A percentile compares a stretch with the other conserved stretches of the same genome.
These are phyloP conservation scores for Halichoerus grypus DNA, from an alignment of 2,113 vertebrate species.

Conservation along the genomic window DNA sequence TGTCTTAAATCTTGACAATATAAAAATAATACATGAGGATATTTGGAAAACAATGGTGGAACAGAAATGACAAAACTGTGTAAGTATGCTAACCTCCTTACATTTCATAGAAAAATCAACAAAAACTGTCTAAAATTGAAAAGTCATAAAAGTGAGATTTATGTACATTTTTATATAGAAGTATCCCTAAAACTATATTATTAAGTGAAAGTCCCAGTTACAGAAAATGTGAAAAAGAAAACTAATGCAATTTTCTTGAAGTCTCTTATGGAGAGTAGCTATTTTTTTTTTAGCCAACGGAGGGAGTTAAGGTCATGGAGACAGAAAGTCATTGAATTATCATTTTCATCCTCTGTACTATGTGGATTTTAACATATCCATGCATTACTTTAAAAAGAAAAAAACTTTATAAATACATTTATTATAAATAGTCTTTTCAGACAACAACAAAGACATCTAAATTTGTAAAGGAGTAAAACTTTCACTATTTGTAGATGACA, in stretches of 20 bases:
- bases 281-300: neutral
- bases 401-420: neutral
- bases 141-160: neutral
- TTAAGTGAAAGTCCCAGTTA: neutral
- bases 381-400: neutral
- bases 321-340: neutral
- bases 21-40: neutral
- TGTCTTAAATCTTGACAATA: neutral
- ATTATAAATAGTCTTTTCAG: neutral
- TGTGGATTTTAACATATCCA: neutral
- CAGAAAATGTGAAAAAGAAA: neutral
- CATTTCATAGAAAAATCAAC: neutral
- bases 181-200: neutral
- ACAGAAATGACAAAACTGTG: neutral
- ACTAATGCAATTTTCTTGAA: neutral
- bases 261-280: neutral
- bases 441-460: neutral
- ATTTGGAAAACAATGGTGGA: neutral
- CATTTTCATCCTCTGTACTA: neutral
- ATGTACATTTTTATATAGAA: neutral
- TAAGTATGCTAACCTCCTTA: neutral
- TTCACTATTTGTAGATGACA: neutral
- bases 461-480: neutral
- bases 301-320: neutral
- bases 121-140: neutral